Evolutionary conservation across 2,113 vertebrate genomes (phyloP).

Genomic region (Ranitomeya variabilis): DNA sequence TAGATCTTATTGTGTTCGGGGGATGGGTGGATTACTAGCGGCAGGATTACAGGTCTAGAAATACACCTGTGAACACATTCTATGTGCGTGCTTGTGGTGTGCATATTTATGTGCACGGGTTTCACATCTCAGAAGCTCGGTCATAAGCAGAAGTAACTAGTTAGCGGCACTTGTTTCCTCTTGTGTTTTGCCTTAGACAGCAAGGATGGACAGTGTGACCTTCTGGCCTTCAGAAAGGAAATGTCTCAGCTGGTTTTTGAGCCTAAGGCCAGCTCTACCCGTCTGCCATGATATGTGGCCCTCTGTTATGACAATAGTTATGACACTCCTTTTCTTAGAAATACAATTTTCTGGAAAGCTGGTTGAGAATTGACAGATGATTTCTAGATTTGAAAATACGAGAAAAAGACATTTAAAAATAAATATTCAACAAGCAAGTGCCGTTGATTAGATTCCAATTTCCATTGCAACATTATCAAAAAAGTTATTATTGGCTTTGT

Average conservation of each 20-base stretch:
- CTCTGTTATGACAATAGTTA: neutral
- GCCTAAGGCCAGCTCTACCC: neutral
- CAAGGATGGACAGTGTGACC: neutral
- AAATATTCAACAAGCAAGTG: too few relatives aligned
- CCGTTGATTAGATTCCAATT: too few relatives aligned
- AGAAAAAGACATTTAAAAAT: too few relatives aligned
- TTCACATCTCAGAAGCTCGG: neutral
- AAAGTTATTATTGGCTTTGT: too few relatives aligned
- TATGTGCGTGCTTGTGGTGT: neutral
- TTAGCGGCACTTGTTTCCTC: neutral
- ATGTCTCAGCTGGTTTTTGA: neutral
- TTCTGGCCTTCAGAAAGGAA: neutral
- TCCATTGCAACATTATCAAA: too few relatives aligned
- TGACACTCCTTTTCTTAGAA: too few relatives aligned
- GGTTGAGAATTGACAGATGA: too few relatives aligned
- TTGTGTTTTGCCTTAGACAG: neutral
- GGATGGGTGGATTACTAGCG: conserved; percentile 23
- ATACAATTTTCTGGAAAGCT: too few relatives aligned
- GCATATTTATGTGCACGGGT: neutral
- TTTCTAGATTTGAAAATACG: too few relatives aligned
- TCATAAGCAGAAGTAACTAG: neutral
- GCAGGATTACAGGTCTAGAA: conserved; percentile 19
- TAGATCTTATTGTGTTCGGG: conserved; percentile 10
- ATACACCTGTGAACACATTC: neutral
- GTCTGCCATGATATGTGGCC: neutral